Conservation (phyloP, 2,113 vertebrate species). For the Cyanoramphus novaezelandiae region DNA sequence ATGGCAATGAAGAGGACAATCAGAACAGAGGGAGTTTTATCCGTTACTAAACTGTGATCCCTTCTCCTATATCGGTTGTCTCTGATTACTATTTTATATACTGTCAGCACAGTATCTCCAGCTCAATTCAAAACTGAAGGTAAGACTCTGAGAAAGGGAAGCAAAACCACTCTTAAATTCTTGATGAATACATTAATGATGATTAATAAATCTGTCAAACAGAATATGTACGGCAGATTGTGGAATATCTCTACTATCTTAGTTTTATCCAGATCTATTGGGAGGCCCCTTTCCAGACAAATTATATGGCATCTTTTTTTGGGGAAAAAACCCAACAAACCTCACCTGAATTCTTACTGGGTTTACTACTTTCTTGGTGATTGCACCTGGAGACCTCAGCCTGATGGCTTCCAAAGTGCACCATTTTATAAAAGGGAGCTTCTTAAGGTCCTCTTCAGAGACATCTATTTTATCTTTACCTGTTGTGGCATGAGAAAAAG, state of each 20-base stretch:
- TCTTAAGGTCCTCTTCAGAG: conserved; percentile 72
- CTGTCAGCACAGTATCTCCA: not conserved
- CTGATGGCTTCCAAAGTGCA: conserved; percentile 81
- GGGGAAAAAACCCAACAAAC: not conserved
- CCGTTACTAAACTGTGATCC: not conserved
- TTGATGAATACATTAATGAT: not conserved
- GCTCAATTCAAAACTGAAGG: not conserved
- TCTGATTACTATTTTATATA: not conserved
- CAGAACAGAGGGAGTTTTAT: not conserved
- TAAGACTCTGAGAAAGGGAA: not conserved
- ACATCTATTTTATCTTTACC: conserved; percentile 72
- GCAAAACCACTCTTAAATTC: not conserved
- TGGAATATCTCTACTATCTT: not conserved
- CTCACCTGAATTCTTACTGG: conserved; percentile 80
- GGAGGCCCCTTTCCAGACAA: not conserved
- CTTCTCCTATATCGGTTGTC: not conserved
- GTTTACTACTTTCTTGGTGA: conserved; percentile 80
- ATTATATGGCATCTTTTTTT: not conserved
- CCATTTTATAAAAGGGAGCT: conserved; percentile 77
- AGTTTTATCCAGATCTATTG: not conserved
- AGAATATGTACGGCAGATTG: not conserved
- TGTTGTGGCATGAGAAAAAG: not conserved
- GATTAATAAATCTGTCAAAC: not conserved
- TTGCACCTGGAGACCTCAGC: conserved; percentile 79
- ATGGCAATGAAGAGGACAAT: not conserved